Base-by-base conservation (phyloP, 1,140 invertebrate genomes). In the Belonocnema kinseyi region DNA sequence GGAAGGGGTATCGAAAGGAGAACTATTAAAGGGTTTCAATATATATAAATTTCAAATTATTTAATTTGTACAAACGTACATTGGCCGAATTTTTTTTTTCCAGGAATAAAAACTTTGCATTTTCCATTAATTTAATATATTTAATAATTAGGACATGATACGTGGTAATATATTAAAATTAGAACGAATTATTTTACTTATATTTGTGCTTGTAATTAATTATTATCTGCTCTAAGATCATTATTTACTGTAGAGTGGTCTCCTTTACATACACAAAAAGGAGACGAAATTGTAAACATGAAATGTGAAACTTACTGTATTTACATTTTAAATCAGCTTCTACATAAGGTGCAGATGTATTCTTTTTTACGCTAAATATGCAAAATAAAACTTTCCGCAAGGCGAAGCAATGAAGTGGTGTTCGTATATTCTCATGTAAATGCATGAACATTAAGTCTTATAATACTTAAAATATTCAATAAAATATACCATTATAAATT, bases 281-380 rank as follows among this genome's bases (percentile, higher is more conserved):
- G 56, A 33, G 58, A 61, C 33, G 11, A 61, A 61, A 61, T 13
- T 61, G 10, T 4, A 61, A 13, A 61, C 26, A 61, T 14, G 58
- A 61, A 61, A 58, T 21, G 19, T 58, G 19, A 58, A 61, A 61
- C 12, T 33, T 33, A 26, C 26, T 33, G 14, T 61, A 61, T 61
- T 58, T 58, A 58, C 56, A 58, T 58, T 61, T 33, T 11, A 61
- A 61, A 61, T 61, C 19, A 61, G 21, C 33, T 26, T 61, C 14
- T 11, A 13, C 56, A 26, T 5, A 58, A 61, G 21, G 7, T 56
- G 54, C 17, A 21, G 54, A 10, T 54, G 17, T 54, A 46, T 46
- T 46, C 10, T 2, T 46, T 46, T 46, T 46, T 11, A 46, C 40
- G 8, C 5, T n/a, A 56, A 56, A 19, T 19, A 56, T 17, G 53